phyloP scores from a whole-genome alignment of 2,888 invertebrate genomes.

The Fragum whitleyi region DNA sequence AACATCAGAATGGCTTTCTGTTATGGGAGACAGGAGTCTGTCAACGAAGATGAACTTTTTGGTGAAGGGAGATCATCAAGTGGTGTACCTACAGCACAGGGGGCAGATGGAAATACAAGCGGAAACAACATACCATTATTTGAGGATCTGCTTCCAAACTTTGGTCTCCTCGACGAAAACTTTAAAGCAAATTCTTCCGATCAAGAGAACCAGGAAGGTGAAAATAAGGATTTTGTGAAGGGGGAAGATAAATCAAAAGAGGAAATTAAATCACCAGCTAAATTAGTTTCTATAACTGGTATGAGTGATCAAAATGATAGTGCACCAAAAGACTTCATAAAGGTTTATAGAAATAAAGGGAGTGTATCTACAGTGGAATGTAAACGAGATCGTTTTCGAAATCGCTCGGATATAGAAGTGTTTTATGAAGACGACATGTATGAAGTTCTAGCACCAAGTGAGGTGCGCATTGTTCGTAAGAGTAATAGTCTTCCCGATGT shows the following conservation, averaged over 20 bases:
- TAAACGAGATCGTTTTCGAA: background rate
- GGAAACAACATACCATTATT: background rate
- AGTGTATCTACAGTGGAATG: slow-evolving; percentile 9
- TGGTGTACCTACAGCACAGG: background rate
- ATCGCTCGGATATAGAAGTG: slow-evolving; percentile 14
- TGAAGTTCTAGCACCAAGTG: background rate
- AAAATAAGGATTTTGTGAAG: background rate
- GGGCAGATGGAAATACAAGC: background rate
- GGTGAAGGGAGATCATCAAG: slow-evolving; percentile 6
- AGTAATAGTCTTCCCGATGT: slow-evolving; percentile 20
- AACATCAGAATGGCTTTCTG: background rate
- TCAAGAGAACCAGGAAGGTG: background rate
- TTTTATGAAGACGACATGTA: slow-evolving; percentile 6
- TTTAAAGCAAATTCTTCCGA: background rate
- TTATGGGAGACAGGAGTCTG: slow-evolving; percentile 13
- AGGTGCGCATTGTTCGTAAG: slow-evolving; percentile 4
- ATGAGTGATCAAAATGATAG: background rate
- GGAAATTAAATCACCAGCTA: background rate
- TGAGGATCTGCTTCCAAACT: slow-evolving; percentile 11
- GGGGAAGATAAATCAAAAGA: background rate
- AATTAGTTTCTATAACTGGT: background rate
- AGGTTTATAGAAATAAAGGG: slow-evolving; percentile 7
- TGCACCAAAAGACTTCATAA: background rate
- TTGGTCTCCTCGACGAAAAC: background rate
- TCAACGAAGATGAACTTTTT: slow-evolving; percentile 20